Evolutionary conservation across 2,888 invertebrate genomes (phyloP), one percentile per base, ranked within the genome.

Genomic region (Liposcelis brunnea): DNA sequence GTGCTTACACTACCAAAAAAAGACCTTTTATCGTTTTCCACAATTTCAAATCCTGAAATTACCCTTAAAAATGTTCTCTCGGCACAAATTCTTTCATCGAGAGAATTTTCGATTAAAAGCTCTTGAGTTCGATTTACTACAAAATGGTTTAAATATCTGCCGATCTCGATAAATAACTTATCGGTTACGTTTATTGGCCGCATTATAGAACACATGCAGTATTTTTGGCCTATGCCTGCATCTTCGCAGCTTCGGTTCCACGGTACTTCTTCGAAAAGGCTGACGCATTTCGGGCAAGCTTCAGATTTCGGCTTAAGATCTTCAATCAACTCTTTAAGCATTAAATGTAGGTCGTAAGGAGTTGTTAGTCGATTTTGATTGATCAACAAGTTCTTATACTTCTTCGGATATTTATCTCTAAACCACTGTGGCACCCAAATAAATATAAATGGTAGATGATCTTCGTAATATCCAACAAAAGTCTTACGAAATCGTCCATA

Each of bases 321-420:
- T 1, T 67, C 63, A 5, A 77, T 59, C 36, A 83, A 64, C 51
- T 81, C 75, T 38, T 75, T 63, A 1, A 84, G 59, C 0, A 83
- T 84, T 60, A 78, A 70, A 55, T 80, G 75, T 1, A 85, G 57
- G 56, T 86, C 85, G 53, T 75, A 84, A 0, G 84, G 84, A 12
- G 79, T 80, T 0, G 78, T 73, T 44, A 86, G 61, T 43, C 74
- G 70, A 53, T 74, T 70, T 42, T 71, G 70, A 57, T 86, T 85
- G 0, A 64, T 56, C 38, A 63, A 62, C 26, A 83, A 57, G 31
- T 73, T 70, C 18, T 64, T 62, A 8, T 70, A 70, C 52, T 73
- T 69, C 4, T 64, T 58, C 0, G 74, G 69, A 54, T 72, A 63
- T 18, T 62, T 63, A 2, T 63, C 62, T 48, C 69, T 70, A 49